These are phyloP conservation scores for Hyalella azteca DNA, from an alignment of 2,888 invertebrate genomes.

Conservation along the genomic window DNA sequence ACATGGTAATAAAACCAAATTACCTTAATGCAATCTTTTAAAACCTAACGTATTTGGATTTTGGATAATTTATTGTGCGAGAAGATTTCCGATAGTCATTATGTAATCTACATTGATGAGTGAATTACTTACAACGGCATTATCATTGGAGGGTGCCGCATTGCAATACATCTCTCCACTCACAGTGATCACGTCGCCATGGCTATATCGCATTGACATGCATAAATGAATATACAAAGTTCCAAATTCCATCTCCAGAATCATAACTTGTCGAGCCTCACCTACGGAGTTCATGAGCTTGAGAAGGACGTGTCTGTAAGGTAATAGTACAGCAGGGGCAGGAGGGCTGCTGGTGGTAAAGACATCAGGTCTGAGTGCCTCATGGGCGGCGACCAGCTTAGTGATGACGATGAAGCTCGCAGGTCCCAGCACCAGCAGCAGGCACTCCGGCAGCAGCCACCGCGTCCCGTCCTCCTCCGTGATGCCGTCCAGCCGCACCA, in stretches of 20 bases:
- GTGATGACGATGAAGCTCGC: constrained; percentile 62
- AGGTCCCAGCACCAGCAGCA: constrained; percentile 62
- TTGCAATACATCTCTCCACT: too few relatives aligned
- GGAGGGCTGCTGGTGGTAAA: neutral
- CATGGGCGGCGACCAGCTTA: constrained; percentile 58
- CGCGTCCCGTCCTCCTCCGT: constrained; percentile 72
- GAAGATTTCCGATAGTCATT: too few relatives aligned
- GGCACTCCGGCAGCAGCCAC: constrained; percentile 79
- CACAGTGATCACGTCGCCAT: too few relatives aligned
- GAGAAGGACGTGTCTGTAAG: constrained; percentile 49
- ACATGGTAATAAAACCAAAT: too few relatives aligned
- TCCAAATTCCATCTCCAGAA: neutral
- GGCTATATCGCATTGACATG: too few relatives aligned
- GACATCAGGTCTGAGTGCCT: constrained; percentile 16
- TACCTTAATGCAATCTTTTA: too few relatives aligned
- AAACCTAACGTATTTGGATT: too few relatives aligned
- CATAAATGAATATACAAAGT: too few relatives aligned
- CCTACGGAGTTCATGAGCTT: constrained; percentile 52
- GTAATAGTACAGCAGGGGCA: neutral
- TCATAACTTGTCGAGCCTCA: constrained; percentile 27
- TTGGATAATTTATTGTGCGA: too few relatives aligned
- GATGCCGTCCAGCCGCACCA: constrained; percentile 70
- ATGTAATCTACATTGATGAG: too few relatives aligned
- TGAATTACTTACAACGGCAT: too few relatives aligned
- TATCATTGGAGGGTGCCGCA: too few relatives aligned